Conservation (phyloP, 2,888 invertebrate species). For the Acrobasis consociella region DNA sequence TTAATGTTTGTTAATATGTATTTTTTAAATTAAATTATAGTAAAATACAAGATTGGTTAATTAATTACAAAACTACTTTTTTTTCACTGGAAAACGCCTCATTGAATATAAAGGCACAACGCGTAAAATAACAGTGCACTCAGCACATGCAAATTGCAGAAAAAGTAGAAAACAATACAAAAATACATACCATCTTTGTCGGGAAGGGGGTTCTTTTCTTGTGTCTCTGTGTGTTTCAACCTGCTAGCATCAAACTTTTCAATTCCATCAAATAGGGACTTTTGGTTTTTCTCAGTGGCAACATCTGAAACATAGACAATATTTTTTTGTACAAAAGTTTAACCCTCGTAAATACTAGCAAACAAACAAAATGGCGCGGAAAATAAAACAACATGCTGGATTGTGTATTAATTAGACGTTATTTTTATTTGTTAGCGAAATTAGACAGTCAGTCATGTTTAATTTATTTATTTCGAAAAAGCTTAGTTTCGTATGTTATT, state of each 20-base stretch:
- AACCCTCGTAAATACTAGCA: not conserved
- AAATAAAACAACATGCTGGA: slow-evolving; percentile 49
- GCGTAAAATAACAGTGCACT: slow-evolving; percentile 4
- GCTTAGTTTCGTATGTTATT: slow-evolving; percentile 22
- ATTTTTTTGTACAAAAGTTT: not conserved
- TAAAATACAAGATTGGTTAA: no score
- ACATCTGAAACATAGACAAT: slow-evolving; percentile 85
- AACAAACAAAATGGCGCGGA: slow-evolving; percentile 29
- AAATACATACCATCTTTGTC: slow-evolving; percentile 92
- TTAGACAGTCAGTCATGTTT: not conserved
- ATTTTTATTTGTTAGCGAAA: slow-evolving; percentile 35
- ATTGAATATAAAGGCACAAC: not conserved
- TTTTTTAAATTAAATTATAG: no score
- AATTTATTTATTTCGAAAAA: no score
- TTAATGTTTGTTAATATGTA: no score
- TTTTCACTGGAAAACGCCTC: no score
- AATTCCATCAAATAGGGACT: slow-evolving; percentile 92
- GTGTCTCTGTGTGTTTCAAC: slow-evolving; percentile 95
- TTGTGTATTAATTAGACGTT: slow-evolving; percentile 30
- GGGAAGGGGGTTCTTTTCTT: slow-evolving; percentile 96
- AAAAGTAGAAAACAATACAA: slow-evolving; percentile 40
- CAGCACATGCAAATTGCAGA: slow-evolving; percentile 18
- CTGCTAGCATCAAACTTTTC: slow-evolving; percentile 92
- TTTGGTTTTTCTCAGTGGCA: slow-evolving; percentile 92
- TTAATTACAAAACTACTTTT: no score